Evolutionary conservation across 1,140 invertebrate species (phyloP).

Genomic region (Calliphora vicina): DNA sequence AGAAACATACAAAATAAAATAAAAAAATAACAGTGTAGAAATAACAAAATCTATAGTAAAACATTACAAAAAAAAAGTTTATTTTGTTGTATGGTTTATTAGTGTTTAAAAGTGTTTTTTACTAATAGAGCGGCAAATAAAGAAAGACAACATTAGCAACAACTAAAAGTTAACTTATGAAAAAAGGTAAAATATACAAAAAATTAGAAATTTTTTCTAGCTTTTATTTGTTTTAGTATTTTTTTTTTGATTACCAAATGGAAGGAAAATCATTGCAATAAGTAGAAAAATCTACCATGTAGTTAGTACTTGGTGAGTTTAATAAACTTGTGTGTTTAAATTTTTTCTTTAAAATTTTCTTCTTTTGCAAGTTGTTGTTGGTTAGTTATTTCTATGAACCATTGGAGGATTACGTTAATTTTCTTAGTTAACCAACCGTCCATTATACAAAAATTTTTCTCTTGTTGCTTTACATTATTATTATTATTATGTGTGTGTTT

Average conservation of each 20-base stretch:
- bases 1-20: not conserved
- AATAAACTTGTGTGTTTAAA: not conserved
- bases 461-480: not conserved
- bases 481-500: too few relatives aligned
- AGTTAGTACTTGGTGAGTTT: not conserved
- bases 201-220: not conserved
- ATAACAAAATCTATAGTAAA: too few relatives aligned
- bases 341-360: not conserved
- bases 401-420: not conserved
- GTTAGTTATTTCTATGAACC: not conserved
- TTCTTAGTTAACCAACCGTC: not conserved
- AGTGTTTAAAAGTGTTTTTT: conserved; percentile 17
- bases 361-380: not conserved
- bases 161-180: not conserved
- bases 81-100: conserved; percentile 28
- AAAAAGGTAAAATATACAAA: not conserved
- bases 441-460: not conserved
- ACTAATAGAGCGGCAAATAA: not conserved
- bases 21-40: not conserved
- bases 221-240: not conserved
- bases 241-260: not conserved
- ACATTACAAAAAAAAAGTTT: not conserved
- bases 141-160: conserved; percentile 6
- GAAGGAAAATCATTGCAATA: too few relatives aligned
- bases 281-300: not conserved